A percentile compares a stretch with the other conserved stretches of the same genome.
phyloP scores from a whole-genome alignment of 2,888 invertebrate species.

The Steinernema hermaphroditum region DNA sequence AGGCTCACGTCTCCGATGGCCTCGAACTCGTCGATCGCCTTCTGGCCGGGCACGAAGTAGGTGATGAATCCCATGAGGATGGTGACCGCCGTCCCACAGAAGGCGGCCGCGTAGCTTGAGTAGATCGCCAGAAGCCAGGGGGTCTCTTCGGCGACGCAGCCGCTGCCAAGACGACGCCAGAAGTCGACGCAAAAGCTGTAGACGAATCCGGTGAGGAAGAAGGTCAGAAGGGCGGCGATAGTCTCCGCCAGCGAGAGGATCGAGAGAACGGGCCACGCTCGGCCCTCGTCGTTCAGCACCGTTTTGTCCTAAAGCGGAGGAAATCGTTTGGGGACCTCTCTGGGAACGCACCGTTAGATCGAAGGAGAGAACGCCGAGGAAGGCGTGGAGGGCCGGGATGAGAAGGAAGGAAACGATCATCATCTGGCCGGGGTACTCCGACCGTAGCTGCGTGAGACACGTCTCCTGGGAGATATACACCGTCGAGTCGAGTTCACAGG shows the following conservation, averaged over 20 bases:
- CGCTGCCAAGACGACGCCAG: background rate
- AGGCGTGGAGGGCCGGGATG: background rate
- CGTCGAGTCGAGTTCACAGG: background rate
- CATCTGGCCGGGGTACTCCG: background rate
- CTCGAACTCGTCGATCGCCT: background rate
- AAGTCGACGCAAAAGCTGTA: conserved; percentile 1
- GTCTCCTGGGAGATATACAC: background rate
- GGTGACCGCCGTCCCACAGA: background rate
- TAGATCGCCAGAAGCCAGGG: background rate
- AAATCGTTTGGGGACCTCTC: background rate
- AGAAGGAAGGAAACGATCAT: background rate
- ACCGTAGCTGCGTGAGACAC: background rate
- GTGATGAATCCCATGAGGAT: background rate
- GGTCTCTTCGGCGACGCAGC: background rate
- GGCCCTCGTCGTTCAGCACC: conserved; percentile 1
- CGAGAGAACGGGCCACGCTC: background rate
- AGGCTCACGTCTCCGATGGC: background rate
- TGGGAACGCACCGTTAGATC: background rate
- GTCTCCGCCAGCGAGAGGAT: background rate
- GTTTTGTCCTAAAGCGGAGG: background rate
- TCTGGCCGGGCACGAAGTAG: conserved; percentile 5
- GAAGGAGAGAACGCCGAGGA: background rate
- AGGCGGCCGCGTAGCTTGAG: background rate
- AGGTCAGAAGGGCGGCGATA: background rate
- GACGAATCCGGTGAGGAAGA: background rate